These are phyloP conservation scores for Morinoia aosen DNA, from an alignment of 2,888 invertebrate genomes.

Conservation along the genomic window DNA sequence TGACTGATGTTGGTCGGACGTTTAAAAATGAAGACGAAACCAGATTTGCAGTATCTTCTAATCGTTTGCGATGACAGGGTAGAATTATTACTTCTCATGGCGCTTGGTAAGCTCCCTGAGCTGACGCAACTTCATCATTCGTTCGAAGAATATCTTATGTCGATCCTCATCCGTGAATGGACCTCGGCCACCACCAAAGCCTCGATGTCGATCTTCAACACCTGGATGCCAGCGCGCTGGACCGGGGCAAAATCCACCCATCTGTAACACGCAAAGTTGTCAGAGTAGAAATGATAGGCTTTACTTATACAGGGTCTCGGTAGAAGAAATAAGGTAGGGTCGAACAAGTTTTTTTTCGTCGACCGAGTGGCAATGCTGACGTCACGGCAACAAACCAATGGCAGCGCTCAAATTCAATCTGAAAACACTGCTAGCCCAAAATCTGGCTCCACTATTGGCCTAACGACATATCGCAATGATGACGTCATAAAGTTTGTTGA, in stretches of 20 bases:
- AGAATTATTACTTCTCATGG: background rate
- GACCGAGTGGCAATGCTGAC: too few species aligned
- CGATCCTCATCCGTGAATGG: background rate
- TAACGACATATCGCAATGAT: too few species aligned
- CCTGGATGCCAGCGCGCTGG: background rate
- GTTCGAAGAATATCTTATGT: background rate
- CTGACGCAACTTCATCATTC: background rate
- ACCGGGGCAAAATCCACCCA: background rate
- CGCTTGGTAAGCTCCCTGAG: background rate
- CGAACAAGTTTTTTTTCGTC: too few species aligned
- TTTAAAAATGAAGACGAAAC: background rate
- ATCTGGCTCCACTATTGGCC: too few species aligned
- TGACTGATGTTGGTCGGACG: background rate
- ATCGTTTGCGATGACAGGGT: background rate
- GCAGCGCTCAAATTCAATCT: too few species aligned
- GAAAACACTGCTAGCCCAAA: too few species aligned
- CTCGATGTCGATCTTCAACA: background rate
- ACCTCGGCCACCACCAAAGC: background rate
- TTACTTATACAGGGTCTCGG: too few species aligned
- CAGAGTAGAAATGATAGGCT: too few species aligned
- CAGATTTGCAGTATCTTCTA: background rate
- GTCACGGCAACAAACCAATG: too few species aligned
- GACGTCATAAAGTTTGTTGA: too few species aligned
- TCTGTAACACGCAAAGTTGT: background rate
- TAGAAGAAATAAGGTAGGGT: too few species aligned